Evolutionary conservation across 2,113 vertebrate species (phyloP).

Genomic region (Brachypodius melanocephalos): DNA sequence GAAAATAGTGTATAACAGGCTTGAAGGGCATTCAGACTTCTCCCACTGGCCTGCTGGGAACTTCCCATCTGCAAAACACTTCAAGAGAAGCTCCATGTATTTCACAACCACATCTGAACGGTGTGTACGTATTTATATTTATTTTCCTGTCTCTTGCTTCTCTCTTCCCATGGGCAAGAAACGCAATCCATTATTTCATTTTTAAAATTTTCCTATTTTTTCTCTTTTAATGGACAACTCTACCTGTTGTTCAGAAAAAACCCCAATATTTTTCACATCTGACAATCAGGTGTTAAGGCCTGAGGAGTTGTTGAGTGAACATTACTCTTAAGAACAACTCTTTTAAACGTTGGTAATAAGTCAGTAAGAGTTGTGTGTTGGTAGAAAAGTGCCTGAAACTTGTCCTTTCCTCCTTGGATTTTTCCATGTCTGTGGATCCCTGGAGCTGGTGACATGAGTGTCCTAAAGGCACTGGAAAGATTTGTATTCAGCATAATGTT

Average conservation of each 20-base stretch:
- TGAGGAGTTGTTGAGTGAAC: not conserved
- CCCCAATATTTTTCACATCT: fast-evolving
- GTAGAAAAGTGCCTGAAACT: not conserved
- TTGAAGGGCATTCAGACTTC: slow-evolving; percentile 16
- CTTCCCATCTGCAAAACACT: slow-evolving; percentile 43
- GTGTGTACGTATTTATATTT: not conserved
- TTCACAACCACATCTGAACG: not conserved
- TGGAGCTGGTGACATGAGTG: not conserved
- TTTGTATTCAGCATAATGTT: not conserved
- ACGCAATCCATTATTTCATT: not conserved
- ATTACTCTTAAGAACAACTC: not conserved
- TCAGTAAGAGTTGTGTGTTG: not conserved
- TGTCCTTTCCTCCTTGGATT: not conserved
- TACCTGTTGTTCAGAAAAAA: not conserved
- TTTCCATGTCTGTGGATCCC: not conserved
- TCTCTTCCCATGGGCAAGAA: not conserved
- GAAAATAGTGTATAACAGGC: slow-evolving; percentile 14
- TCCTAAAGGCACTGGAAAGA: not conserved
- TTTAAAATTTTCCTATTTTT: not conserved
- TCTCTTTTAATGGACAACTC: not conserved
- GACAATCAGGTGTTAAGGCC: not conserved
- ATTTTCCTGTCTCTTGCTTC: not conserved
- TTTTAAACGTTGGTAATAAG: not conserved
- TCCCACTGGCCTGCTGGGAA: slow-evolving; percentile 10
- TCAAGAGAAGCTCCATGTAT: not conserved